Evolutionary conservation across 2,113 vertebrate species (phyloP).

Genomic region (Catharus bicknelli): DNA sequence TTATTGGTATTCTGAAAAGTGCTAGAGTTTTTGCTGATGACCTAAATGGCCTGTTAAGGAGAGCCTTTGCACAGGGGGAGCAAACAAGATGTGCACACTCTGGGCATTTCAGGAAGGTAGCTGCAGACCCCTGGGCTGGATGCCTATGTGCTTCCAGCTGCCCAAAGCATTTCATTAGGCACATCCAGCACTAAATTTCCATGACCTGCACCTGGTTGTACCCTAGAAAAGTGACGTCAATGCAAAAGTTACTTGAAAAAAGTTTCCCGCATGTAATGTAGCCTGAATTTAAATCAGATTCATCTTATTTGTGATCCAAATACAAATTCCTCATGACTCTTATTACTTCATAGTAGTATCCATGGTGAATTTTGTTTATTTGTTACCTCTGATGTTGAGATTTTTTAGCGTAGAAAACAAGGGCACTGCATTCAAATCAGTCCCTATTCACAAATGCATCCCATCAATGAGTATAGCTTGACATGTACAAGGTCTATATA

Average conservation of each 20-base stretch:
- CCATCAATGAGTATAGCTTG: neutral
- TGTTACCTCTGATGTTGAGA: neutral
- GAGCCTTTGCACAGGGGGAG: rapidly evolving
- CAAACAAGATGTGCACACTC: neutral
- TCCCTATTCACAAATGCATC: neutral
- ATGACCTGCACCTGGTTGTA: neutral
- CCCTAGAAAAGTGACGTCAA: neutral
- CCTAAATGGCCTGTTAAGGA: neutral
- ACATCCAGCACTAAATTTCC: neutral
- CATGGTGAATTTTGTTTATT: neutral
- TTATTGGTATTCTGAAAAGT: neutral
- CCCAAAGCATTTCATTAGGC: neutral
- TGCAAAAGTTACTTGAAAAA: neutral
- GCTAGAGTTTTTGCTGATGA: neutral
- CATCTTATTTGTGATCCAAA: neutral
- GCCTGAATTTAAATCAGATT: neutral
- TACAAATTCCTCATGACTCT: neutral
- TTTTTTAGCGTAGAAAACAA: neutral
- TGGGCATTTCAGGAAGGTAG: neutral
- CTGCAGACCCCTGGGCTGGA: neutral
- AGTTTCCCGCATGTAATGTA: neutral
- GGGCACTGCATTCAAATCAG: neutral
- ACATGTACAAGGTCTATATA: neutral
- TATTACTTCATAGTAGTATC: neutral
- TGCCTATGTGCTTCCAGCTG: neutral